Conservation (phyloP, 2,113 vertebrate species). For the Propithecus coquereli region DNA sequence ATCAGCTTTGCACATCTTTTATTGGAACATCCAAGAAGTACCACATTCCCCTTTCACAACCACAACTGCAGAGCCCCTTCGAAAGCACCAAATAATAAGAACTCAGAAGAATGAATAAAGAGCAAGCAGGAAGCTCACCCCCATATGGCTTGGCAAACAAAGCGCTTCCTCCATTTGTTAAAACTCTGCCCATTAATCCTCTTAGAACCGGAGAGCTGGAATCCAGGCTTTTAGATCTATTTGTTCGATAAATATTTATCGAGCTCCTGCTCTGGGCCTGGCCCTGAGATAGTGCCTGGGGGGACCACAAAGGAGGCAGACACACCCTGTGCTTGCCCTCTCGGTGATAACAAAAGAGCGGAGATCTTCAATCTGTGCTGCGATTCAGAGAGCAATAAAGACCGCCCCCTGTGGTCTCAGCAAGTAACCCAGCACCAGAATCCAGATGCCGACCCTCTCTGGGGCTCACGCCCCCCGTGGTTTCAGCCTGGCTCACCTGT, state of each 20-base stretch:
- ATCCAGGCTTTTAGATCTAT: constrained; percentile 43
- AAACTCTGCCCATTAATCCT: background rate
- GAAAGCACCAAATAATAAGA: background rate
- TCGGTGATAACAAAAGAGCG: background rate
- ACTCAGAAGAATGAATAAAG: background rate
- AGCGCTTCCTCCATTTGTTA: constrained; percentile 1
- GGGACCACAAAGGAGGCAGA: background rate
- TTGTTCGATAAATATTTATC: constrained; percentile 39
- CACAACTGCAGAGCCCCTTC: background rate
- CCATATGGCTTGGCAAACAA: background rate
- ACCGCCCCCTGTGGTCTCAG: background rate
- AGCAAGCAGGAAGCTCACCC: background rate
- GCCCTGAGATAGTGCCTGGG: background rate
- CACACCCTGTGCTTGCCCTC: background rate
- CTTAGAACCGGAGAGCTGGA: background rate
- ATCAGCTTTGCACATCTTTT: background rate
- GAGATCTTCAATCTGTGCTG: background rate
- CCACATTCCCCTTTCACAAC: background rate
- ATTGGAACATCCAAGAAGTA: background rate
- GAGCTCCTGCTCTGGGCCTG: background rate
- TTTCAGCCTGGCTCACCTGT: background rate
- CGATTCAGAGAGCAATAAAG: background rate
- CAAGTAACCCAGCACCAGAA: background rate
- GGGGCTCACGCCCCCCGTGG: background rate
- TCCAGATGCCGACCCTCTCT: background rate